Conservation (phyloP, 2,888 invertebrate genomes). For the Neocrepidodera transversa region DNA sequence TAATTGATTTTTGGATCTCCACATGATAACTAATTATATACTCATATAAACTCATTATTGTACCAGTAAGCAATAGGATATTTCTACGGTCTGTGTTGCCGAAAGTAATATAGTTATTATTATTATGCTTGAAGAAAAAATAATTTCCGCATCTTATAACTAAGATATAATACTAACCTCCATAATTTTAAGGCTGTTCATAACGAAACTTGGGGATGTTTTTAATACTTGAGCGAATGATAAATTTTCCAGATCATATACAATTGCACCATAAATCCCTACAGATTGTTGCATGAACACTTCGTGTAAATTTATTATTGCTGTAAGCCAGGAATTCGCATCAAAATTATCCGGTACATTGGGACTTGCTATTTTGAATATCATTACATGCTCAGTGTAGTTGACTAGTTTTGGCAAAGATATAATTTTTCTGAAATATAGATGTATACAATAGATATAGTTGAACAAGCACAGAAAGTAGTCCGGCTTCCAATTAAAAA, state of each 20-base stretch:
- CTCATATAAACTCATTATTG: too few species aligned
- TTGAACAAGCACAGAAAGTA: not conserved
- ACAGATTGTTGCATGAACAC: constrained; percentile 31
- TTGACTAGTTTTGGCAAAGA: constrained; percentile 37
- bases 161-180: constrained; percentile 43
- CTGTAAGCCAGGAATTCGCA: constrained; percentile 45
- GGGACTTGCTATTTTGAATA: constrained; percentile 55
- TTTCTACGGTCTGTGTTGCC: too few species aligned
- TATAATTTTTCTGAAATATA: constrained; percentile 55
- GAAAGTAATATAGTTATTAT: too few species aligned
- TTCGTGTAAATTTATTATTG: constrained; percentile 31
- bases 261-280: constrained; percentile 23
- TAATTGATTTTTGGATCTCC: too few species aligned
- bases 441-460: not conserved
- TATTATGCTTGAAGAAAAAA: too few species aligned
- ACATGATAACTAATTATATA: too few species aligned
- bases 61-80: too few species aligned
- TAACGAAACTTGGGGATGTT: constrained; percentile 32
- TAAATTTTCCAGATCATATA: constrained; percentile 30
- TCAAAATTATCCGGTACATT: constrained; percentile 48
- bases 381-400: constrained; percentile 30
- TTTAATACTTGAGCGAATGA: constrained; percentile 34
- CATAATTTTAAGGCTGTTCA: constrained; percentile 31
- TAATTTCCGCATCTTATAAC: too few species aligned
- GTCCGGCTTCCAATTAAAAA: too few species aligned